Conservation (phyloP, 2,888 invertebrate genomes). For the Lithodes maja region DNA sequence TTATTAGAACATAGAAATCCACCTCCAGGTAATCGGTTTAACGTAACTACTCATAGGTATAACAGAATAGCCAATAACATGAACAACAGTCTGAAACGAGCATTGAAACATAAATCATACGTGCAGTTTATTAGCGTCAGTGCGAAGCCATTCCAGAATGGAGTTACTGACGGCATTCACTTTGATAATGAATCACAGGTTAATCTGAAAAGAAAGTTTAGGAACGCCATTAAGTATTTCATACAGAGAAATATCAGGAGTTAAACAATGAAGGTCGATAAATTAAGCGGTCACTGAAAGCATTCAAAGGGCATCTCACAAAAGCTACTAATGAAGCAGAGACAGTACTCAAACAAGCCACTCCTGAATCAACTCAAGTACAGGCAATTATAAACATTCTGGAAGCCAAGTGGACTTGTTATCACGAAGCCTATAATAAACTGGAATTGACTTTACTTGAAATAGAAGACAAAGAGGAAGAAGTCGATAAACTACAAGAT, state of each 20-base stretch:
- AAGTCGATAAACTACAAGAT: neutral
- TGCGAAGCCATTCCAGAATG: neutral
- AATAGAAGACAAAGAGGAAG: neutral
- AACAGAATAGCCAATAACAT: constrained; percentile 7
- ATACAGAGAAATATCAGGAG: neutral
- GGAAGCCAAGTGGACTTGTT: neutral
- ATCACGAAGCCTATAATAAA: neutral
- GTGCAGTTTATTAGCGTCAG: neutral
- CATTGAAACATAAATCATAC: neutral
- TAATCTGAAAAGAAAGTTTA: constrained; percentile 8
- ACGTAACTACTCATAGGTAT: neutral
- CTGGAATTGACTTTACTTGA: neutral
- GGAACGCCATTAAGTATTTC: neutral
- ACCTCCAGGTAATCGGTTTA: constrained; percentile 9
- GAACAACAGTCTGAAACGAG: neutral
- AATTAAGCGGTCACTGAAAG: constrained; percentile 1
- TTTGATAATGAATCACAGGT: constrained; percentile 1
- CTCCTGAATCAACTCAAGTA: neutral
- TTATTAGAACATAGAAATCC: constrained; percentile 2
- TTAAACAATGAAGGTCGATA: neutral
- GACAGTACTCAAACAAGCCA: neutral
- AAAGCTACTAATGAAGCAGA: neutral
- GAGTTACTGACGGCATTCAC: neutral
- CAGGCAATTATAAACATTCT: neutral
- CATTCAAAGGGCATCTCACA: neutral